Evolutionary conservation across 2,888 invertebrate genomes (phyloP), one percentile per base, ranked within the genome.

Genomic region (Molanna angustata): DNA sequence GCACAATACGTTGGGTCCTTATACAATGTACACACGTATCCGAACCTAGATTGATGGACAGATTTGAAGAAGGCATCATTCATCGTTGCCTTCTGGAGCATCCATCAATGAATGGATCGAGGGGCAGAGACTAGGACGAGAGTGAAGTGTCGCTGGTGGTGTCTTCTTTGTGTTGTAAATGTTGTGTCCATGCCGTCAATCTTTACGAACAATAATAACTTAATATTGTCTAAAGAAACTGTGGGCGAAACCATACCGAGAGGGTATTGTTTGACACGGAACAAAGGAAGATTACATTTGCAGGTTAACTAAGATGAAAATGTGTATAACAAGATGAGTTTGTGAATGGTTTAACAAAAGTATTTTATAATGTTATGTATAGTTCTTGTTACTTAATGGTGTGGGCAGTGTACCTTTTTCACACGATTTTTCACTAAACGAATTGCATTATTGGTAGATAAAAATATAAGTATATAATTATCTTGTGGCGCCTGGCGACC

Each of bases 121-220:
- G 18, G 21, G 6, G 11, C 6, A 14, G 6, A 13, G 13, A n/a
- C 14, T 13, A 13, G 13, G 13, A 35, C 35, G 4, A 33, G 11
- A 33, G 16, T 46, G 48, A 41, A 43, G 49, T 49, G 40, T 47
- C 42, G 47, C 19, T 33, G 19, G 35, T 40, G 1, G 27, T 35
- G 32, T 52, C 48, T 42, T 18, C 43, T 47, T 52, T 52, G 47
- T 52, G 31, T 19, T 41, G 18, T 18, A 27, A 6, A 7, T 27
- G 27, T 27, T 27, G 27, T 17, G 20, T 27, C 31, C 40, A 27
- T 39, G n/a, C 40, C 54, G 45, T 44, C 45, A 46, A 50, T 50
- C 49, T 47, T 57, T 54, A 48, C 52, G 46, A 18, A 22, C 33
- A 16, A 35, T 55, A 57, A 58, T 58, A 55, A 52, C 57, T 58